Base-by-base conservation (phyloP, 2,888 invertebrate genomes). In the Pristionchus entomophagus region DNA sequence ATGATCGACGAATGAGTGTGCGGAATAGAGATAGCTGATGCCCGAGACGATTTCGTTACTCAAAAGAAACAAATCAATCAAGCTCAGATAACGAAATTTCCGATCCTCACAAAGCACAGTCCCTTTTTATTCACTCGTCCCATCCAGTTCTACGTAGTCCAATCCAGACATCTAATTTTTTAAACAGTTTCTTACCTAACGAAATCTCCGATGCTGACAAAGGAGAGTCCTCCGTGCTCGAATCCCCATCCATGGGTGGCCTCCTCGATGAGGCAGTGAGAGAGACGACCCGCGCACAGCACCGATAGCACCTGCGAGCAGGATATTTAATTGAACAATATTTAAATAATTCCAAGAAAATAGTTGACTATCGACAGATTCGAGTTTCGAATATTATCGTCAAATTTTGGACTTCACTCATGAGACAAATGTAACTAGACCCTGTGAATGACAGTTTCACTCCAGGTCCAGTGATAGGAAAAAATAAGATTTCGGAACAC, bases 241-340 rank as follows among this genome's bases (percentile, higher is more conserved):
- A 93, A 93, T 56, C 91, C 93, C 89, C 91, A 93, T 49, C 93
- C 88, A 38, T 86, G 87, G 19, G 87, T 87, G 26, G 85, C 87
- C 62, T 91, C 89, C 51, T 89, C 90, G 19, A 89, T 88, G 51
- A 88, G 86, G 95, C 95, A 95, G 45, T 91, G 91, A 1, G 89
- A 88, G 8, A 91, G 87, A 29, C 88, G 88, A 32, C 89, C 89
- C 0, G 87, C 88, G 69, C 87, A 62, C 22, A 90, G 87, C 3
- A 90, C 88, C 45, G 87, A 88, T 22, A 90, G 85, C n/a, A 90
- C 89, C 45, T 84, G 62, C 3, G 19, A 29, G n/a, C n/a, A n/a
- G n/a, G n/a, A n/a, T 29, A 17, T 26, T 17, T 77, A 26, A 77
- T 45, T 14, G 14, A 10, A 17, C 29, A 49, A 2, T 78, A 73